These are phyloP conservation scores for Pseudomyrmex gracilis DNA, from an alignment of 1,140 invertebrate species.

Conservation along the genomic window DNA sequence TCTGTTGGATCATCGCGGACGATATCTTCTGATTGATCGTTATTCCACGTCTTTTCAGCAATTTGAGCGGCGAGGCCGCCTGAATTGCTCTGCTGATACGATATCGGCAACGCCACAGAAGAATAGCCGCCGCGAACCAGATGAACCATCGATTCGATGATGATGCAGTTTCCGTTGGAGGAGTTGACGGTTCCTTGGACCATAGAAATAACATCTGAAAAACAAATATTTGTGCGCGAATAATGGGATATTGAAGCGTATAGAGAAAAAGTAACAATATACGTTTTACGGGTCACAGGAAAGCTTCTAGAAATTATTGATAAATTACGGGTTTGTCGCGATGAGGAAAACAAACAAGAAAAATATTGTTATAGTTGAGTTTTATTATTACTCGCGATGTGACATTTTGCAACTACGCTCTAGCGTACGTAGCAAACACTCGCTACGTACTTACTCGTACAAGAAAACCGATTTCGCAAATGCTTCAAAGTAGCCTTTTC, in stretches of 20 bases:
- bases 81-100: constrained; percentile 74
- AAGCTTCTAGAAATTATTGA: too few relatives aligned
- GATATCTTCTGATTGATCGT: constrained; percentile 40
- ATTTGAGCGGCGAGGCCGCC: constrained; percentile 73
- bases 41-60: constrained; percentile 63
- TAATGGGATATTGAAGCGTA: too few relatives aligned
- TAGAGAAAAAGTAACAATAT: too few relatives aligned
- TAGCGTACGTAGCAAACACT: constrained; percentile 12
- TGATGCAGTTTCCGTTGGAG: constrained; percentile 66
- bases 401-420: not conserved
- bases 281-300: too few relatives aligned
- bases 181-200: constrained; percentile 70
- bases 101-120: constrained; percentile 79
- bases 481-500: too few relatives aligned
- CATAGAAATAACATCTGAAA: constrained; percentile 82
- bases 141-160: constrained; percentile 78
- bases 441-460: not conserved
- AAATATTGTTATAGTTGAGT: not conserved
- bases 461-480: not conserved
- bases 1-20: constrained; percentile 34
- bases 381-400: not conserved
- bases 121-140: constrained; percentile 79
- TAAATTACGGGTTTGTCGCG: too few relatives aligned
- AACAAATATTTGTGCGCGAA: not conserved
- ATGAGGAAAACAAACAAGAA: not conserved